phyloP scores from a whole-genome alignment of 1,140 invertebrate species.

The Chrysomallon squamiferum region DNA sequence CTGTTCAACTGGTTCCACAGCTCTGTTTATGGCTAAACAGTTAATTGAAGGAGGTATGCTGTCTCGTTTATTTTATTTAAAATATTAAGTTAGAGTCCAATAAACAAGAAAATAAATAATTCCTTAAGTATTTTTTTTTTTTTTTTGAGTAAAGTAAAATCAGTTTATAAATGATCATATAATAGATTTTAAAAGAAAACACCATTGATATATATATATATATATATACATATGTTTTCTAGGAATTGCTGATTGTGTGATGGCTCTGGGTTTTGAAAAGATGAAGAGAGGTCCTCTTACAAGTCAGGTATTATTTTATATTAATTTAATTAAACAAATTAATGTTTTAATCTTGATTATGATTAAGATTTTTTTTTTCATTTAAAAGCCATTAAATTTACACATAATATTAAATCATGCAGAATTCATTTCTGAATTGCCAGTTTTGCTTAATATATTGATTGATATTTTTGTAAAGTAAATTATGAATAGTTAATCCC shows the following conservation, averaged over 20 bases:
- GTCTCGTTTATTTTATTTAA: too few relatives aligned
- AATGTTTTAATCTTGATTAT: not conserved
- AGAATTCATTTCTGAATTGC: not conserved
- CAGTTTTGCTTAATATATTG: too few relatives aligned
- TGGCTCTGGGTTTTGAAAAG: conserved; percentile 97
- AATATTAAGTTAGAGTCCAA: too few relatives aligned
- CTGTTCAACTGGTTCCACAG: conserved; percentile 94
- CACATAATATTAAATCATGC: not conserved
- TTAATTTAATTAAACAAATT: not conserved
- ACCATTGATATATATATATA: too few relatives aligned
- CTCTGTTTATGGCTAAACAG: conserved; percentile 88
- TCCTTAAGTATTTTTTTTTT: too few relatives aligned
- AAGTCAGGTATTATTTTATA: conserved; percentile 68
- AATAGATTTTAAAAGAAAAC: too few relatives aligned
- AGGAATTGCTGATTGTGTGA: conserved; percentile 81
- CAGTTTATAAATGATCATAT: too few relatives aligned
- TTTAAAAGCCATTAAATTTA: not conserved
- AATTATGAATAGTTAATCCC: too few relatives aligned
- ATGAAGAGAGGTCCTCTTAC: conserved; percentile 92
- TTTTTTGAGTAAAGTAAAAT: too few relatives aligned
- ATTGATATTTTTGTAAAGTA: too few relatives aligned
- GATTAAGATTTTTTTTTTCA: not conserved
- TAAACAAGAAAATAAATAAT: too few relatives aligned
- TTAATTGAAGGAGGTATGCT: conserved; percentile 78
- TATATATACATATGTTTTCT: conserved; percentile 1